phyloP scores from a whole-genome alignment of 1,140 invertebrate species.

The Penaeus japonicus region DNA sequence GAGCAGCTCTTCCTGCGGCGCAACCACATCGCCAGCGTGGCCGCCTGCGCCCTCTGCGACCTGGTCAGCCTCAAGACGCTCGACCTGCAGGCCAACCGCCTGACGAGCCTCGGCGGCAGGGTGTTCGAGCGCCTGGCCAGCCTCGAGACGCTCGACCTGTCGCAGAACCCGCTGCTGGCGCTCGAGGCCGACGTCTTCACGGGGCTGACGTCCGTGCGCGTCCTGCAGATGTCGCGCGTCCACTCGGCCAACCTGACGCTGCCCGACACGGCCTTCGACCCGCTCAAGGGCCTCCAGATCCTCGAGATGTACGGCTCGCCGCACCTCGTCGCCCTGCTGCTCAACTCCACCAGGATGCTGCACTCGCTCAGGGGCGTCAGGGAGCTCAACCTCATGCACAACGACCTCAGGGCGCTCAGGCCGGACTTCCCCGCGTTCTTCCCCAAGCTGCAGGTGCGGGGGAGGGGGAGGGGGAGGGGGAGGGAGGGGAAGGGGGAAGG shows the following conservation, averaged over 20 bases:
- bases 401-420: conserved; percentile 72
- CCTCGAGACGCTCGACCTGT: conserved; percentile 75
- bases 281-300: conserved; percentile 74
- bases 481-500: too few species aligned
- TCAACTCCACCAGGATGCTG: conserved; percentile 62
- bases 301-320: conserved; percentile 80
- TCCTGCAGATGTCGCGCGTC: conserved; percentile 75
- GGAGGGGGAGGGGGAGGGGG: neutral
- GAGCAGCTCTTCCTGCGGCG: conserved; percentile 75
- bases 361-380: conserved; percentile 70
- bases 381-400: conserved; percentile 75
- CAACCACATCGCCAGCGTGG: conserved; percentile 74
- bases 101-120: conserved; percentile 36
- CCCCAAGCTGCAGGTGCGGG: conserved; percentile 68
- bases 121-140: conserved; percentile 63
- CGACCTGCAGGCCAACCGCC: too few species aligned
- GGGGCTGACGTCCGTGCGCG: conserved; percentile 71
- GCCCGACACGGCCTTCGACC: conserved; percentile 64
- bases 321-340: conserved; percentile 1
- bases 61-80: conserved; percentile 69
- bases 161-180: conserved; percentile 76
- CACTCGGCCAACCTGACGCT: conserved; percentile 69
- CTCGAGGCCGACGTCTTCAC: conserved; percentile 73
- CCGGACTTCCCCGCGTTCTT: conserved; percentile 75
- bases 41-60: conserved; percentile 74